These are phyloP conservation scores for Propithecus perrieri DNA, from an alignment of 2,797 vertebrate species.

Conservation along the genomic window DNA sequence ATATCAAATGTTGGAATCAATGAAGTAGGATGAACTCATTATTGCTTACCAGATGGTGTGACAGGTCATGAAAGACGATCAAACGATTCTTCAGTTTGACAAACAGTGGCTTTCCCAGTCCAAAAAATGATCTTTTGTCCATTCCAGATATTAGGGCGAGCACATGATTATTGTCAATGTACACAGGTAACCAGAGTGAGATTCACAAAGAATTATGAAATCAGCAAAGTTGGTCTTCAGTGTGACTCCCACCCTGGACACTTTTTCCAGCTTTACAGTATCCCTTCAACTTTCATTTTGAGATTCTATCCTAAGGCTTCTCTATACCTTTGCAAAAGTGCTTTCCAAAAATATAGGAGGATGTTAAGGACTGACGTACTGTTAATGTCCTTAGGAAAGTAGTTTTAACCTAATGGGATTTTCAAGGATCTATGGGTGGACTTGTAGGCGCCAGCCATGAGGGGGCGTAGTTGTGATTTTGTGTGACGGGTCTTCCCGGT, in stretches of 20 bases:
- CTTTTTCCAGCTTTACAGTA: background rate
- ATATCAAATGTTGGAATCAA: conserved; percentile 19
- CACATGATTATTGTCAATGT: background rate
- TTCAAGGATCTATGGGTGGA: background rate
- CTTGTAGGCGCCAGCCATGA: background rate
- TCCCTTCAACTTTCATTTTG: background rate
- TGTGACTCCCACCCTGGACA: background rate
- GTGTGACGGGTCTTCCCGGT: background rate
- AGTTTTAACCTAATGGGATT: background rate
- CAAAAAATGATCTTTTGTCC: background rate
- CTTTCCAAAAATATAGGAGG: background rate
- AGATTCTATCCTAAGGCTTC: background rate
- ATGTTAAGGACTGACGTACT: background rate
- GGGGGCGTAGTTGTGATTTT: conserved; percentile 23
- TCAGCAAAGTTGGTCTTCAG: background rate
- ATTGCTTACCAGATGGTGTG: background rate
- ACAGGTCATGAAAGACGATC: background rate
- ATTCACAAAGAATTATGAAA: background rate
- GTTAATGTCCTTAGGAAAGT: background rate
- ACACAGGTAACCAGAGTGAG: background rate
- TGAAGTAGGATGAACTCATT: background rate
- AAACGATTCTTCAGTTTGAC: background rate
- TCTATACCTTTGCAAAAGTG: background rate
- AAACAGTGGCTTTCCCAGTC: background rate
- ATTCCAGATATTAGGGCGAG: background rate